Evolutionary conservation across 2,888 invertebrate genomes (phyloP).

Genomic region (Plusia festucae): DNA sequence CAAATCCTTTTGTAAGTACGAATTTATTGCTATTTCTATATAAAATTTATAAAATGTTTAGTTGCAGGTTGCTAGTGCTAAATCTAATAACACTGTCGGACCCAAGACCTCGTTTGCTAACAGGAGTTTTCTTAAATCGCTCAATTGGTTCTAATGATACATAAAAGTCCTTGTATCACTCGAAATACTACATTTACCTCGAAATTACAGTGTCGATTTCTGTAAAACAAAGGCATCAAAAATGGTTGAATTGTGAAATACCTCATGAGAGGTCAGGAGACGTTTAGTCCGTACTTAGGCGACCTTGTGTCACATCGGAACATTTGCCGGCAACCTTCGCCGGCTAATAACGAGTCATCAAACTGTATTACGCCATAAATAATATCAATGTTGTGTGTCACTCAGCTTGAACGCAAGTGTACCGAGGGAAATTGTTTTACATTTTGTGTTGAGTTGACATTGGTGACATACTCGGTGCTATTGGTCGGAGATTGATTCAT

Average conservation of each 20-base stretch:
- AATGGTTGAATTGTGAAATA: slow-evolving; percentile 54
- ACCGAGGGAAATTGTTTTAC: slow-evolving; percentile 29
- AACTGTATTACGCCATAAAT: slow-evolving; percentile 76
- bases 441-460: neutral
- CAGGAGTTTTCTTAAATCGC: neutral
- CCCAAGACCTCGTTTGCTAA: neutral
- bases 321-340: slow-evolving; percentile 59
- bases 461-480: neutral
- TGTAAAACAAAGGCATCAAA: slow-evolving; percentile 56
- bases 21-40: neutral
- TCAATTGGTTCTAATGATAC: slow-evolving; percentile 14
- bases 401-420: slow-evolving; percentile 40
- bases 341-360: slow-evolving; percentile 77
- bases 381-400: slow-evolving; percentile 61
- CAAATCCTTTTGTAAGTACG: neutral
- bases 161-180: slow-evolving; percentile 34
- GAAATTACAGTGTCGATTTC: slow-evolving; percentile 55
- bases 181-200: slow-evolving; percentile 42
- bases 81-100: neutral
- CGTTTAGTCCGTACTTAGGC: slow-evolving; percentile 50
- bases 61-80: neutral
- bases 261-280: slow-evolving; percentile 57
- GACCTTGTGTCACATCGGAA: slow-evolving; percentile 61
- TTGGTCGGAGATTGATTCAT: neutral
- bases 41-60: neutral